These are phyloP conservation scores for Cepaea nemoralis DNA, from an alignment of 1,140 invertebrate species.

Conservation along the genomic window DNA sequence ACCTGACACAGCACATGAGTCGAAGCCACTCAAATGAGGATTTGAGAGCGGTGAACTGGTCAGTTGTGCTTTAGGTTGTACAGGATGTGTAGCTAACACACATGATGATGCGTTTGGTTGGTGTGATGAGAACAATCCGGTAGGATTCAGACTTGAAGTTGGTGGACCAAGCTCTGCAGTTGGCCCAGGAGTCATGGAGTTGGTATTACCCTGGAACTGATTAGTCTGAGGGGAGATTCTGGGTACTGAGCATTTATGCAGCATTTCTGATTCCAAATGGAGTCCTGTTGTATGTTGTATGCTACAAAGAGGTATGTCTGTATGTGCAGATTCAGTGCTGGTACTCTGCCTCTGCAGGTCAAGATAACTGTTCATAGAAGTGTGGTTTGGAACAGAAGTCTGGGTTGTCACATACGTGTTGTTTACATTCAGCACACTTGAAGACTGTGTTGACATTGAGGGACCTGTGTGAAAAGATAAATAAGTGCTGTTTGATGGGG, in stretches of 20 bases:
- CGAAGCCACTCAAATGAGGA: slow-evolving; percentile 37
- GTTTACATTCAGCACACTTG: slow-evolving; percentile 71
- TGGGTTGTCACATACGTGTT: slow-evolving; percentile 75
- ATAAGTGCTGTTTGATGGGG: slow-evolving; percentile 42
- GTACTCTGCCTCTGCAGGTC: slow-evolving; percentile 62
- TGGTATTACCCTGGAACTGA: slow-evolving; percentile 42
- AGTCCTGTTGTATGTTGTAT: slow-evolving; percentile 7
- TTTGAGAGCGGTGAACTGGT: slow-evolving; percentile 47
- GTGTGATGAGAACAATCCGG: neutral
- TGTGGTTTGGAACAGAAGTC: slow-evolving; percentile 68
- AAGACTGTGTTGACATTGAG: slow-evolving; percentile 20
- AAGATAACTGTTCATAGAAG: slow-evolving; percentile 44
- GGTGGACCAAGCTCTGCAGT: neutral
- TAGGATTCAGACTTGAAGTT: slow-evolving; percentile 14
- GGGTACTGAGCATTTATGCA: slow-evolving; percentile 61
- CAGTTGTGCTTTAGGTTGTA: slow-evolving; percentile 43
- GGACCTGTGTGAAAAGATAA: slow-evolving; percentile 12
- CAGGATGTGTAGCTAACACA: slow-evolving; percentile 40
- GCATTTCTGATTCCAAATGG: slow-evolving; percentile 66
- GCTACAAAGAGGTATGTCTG: slow-evolving; percentile 20
- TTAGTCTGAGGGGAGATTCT: slow-evolving; percentile 35
- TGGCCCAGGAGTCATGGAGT: neutral
- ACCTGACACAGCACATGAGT: slow-evolving; percentile 6
- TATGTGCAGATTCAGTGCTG: slow-evolving; percentile 45
- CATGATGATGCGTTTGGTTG: slow-evolving; percentile 31